Evolutionary conservation across 2,113 vertebrate genomes (phyloP).

Genomic region (Cottus gobio): DNA sequence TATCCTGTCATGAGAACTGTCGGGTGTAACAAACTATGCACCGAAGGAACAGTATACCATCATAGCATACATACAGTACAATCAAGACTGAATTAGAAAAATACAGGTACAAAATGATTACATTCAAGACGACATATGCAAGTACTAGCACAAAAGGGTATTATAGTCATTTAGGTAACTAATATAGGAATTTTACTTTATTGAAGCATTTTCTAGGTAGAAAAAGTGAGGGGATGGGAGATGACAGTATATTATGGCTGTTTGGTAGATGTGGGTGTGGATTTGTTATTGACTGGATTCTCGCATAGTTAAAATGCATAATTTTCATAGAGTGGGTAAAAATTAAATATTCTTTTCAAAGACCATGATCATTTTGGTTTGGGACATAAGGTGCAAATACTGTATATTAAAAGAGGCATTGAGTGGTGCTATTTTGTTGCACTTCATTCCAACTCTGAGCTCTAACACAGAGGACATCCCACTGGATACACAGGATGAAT

Average conservation of each 20-base stretch:
- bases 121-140: conserved; percentile 89
- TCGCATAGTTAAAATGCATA: conserved; percentile 72
- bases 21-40: conserved; percentile 75
- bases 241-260: conserved; percentile 76
- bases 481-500: conserved; percentile 85
- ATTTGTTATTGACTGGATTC: conserved; percentile 71
- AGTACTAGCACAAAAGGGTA: conserved; percentile 87
- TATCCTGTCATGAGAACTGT: conserved; percentile 64
- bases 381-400: conserved; percentile 86
- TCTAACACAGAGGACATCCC: conserved; percentile 67
- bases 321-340: conserved; percentile 67
- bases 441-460: conserved; percentile 75
- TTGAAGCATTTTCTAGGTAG: conserved; percentile 85
- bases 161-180: conserved; percentile 81
- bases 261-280: conserved; percentile 64
- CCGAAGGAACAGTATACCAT: conserved; percentile 80
- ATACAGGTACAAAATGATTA: conserved; percentile 90
- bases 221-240: conserved; percentile 71
- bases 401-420: conserved; percentile 81
- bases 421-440: conserved; percentile 75
- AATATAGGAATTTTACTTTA: conserved; percentile 84
- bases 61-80: conserved; percentile 82
- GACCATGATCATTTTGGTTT: conserved; percentile 81
- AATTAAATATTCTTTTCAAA: conserved; percentile 68
- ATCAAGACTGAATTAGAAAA: conserved; percentile 88